Percentiles rank a stretch among this genome's conserved stretches.
These are phyloP conservation scores for Panopea generosa DNA, from an alignment of 2,888 invertebrate species.

Conservation along the genomic window DNA sequence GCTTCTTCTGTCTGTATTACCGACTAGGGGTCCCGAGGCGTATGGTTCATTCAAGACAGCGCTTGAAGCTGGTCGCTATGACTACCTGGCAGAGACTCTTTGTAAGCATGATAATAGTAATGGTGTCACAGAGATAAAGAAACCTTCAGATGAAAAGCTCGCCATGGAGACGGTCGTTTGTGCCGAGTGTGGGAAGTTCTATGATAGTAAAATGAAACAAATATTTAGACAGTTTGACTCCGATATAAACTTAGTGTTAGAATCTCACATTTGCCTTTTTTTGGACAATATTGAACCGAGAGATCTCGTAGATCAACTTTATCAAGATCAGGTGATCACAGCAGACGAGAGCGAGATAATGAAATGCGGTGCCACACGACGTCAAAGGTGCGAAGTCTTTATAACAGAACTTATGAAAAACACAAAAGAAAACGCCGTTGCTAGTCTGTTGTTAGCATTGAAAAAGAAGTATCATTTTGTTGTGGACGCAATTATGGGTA, in stretches of 20 bases:
- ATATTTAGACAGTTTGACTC: too few relatives aligned
- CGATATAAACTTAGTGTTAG: too few relatives aligned
- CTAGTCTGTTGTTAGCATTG: constrained; percentile 33
- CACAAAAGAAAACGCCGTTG: background rate
- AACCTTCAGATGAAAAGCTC: too few relatives aligned
- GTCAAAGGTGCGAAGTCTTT: constrained; percentile 53
- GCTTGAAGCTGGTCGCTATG: constrained; percentile 28
- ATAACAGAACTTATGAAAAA: constrained; percentile 28
- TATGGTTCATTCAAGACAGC: constrained; percentile 61
- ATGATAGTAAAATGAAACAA: too few relatives aligned
- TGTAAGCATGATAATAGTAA: too few relatives aligned
- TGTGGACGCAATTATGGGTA: constrained; percentile 8
- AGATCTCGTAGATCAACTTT: constrained; percentile 57
- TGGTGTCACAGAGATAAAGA: too few relatives aligned
- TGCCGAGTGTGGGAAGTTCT: too few relatives aligned
- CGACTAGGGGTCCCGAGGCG: constrained; percentile 58
- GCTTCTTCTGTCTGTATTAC: constrained; percentile 52
- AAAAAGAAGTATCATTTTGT: constrained; percentile 61
- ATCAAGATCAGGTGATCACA: constrained; percentile 53
- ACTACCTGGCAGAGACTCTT: constrained; percentile 31
- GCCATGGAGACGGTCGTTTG: too few relatives aligned
- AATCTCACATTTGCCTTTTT: constrained; percentile 48
- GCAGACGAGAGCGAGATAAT: constrained; percentile 55
- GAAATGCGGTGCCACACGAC: constrained; percentile 34
- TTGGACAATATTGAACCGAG: constrained; percentile 62